Evolutionary conservation across 2,113 vertebrate species (phyloP).

Genomic region (Microtus richardsoni): DNA sequence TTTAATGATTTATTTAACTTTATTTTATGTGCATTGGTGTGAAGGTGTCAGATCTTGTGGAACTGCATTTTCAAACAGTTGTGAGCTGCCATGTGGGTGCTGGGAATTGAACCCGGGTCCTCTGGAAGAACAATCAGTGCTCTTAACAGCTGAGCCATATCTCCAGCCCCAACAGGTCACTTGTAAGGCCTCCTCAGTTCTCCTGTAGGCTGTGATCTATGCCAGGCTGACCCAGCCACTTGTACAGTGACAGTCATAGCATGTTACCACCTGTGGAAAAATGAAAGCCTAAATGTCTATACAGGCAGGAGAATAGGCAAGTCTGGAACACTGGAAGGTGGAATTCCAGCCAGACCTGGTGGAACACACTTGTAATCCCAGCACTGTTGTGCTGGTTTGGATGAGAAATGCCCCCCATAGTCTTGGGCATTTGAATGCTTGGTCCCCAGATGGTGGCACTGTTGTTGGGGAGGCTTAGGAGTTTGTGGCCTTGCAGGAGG

Average conservation of each 20-base stretch:
- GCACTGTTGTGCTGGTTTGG: too few relatives aligned
- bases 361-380: neutral
- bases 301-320: neutral
- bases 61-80: too few relatives aligned
- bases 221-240: fast-evolving
- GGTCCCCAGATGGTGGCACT: neutral
- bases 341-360: neutral
- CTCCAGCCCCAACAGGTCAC: too few relatives aligned
- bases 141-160: too few relatives aligned
- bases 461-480: neutral
- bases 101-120: too few relatives aligned
- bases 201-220: neutral
- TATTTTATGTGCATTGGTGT: too few relatives aligned
- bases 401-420: neutral
- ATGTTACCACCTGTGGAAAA: neutral
- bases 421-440: neutral
- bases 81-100: too few relatives aligned
- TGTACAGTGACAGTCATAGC: fast-evolving
- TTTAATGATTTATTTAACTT: too few relatives aligned
- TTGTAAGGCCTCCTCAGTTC: fast-evolving
- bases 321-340: neutral
- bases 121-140: too few relatives aligned
- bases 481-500: neutral
- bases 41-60: too few relatives aligned
- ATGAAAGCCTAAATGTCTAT: neutral